Evolutionary conservation across 2,113 vertebrate genomes (phyloP).

Genomic region (Heteronetta atricapilla): DNA sequence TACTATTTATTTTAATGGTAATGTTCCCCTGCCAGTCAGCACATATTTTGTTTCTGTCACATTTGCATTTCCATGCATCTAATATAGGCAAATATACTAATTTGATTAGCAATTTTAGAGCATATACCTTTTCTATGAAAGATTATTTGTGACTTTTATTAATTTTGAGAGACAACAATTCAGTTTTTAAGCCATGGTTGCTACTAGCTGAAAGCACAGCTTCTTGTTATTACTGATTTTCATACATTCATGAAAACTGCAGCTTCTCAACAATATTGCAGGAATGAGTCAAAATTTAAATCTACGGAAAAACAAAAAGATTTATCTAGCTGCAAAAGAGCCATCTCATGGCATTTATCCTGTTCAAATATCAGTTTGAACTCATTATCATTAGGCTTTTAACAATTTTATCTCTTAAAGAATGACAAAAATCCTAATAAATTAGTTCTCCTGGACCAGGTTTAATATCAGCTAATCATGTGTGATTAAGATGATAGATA

Average conservation of each 20-base stretch:
- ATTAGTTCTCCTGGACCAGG: neutral
- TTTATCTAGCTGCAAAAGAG: neutral
- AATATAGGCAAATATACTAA: neutral
- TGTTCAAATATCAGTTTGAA: constrained; percentile 24
- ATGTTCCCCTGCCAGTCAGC: neutral
- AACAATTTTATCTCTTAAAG: neutral
- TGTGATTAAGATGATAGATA: constrained; percentile 26
- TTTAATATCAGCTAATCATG: constrained; percentile 34
- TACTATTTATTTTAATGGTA: neutral
- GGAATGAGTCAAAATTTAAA: neutral
- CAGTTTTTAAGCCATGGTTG: neutral
- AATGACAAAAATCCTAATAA: constrained; percentile 3
- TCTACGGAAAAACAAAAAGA: neutral
- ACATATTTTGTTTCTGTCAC: neutral
- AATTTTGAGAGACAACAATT: neutral
- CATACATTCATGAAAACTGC: neutral
- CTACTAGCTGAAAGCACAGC: neutral
- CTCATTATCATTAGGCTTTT: constrained; percentile 20
- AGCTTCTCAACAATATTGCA: neutral
- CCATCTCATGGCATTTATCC: neutral
- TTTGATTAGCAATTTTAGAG: neutral
- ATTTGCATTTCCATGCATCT: neutral
- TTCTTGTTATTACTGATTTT: neutral
- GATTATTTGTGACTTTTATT: neutral
- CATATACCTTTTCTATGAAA: neutral